Conservation (phyloP, 2,888 invertebrate genomes). For the Hololepta plana region DNA sequence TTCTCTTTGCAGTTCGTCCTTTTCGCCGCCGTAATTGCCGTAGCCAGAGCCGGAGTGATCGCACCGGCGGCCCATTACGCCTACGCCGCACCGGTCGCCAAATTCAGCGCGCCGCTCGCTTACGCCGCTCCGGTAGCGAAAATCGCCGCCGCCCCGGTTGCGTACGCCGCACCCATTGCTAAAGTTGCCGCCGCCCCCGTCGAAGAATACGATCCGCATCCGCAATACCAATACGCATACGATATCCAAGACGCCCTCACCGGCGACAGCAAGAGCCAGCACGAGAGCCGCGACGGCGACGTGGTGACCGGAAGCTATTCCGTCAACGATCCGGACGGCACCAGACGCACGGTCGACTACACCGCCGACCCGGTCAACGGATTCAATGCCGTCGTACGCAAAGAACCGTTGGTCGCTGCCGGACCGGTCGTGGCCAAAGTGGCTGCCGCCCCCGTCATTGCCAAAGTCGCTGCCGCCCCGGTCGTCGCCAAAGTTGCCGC, state of each 20-base stretch:
- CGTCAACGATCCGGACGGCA: constrained; percentile 35
- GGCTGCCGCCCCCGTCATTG: constrained; percentile 9
- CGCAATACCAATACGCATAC: constrained; percentile 35
- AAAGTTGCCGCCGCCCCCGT: constrained; percentile 18
- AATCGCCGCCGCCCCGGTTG: constrained; percentile 10
- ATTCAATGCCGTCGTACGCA: constrained; percentile 37
- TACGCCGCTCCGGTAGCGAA: constrained; percentile 9
- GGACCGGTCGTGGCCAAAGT: constrained; percentile 14
- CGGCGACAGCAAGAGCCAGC: constrained; percentile 36
- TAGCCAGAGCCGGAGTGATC: constrained; percentile 11
- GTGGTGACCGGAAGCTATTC: constrained; percentile 36
- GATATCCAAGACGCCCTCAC: constrained; percentile 34
- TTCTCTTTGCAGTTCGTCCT: constrained; percentile 11
- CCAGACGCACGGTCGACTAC: constrained; percentile 35
- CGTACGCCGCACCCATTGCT: constrained; percentile 20
- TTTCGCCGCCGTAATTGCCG: constrained; percentile 11
- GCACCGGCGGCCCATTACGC: constrained; percentile 9
- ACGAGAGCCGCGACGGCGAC: constrained; percentile 34
- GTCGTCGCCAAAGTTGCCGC: constrained; percentile 13
- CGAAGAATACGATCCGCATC: constrained; percentile 31
- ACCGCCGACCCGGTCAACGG: constrained; percentile 37
- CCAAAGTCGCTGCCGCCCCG: constrained; percentile 11
- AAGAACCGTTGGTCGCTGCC: constrained; percentile 27
- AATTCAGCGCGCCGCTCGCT: constrained; percentile 7
- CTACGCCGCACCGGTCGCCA: constrained; percentile 11